These are phyloP conservation scores for Ecliptopera silaceata DNA, from an alignment of 2,888 invertebrate species.

Conservation along the genomic window DNA sequence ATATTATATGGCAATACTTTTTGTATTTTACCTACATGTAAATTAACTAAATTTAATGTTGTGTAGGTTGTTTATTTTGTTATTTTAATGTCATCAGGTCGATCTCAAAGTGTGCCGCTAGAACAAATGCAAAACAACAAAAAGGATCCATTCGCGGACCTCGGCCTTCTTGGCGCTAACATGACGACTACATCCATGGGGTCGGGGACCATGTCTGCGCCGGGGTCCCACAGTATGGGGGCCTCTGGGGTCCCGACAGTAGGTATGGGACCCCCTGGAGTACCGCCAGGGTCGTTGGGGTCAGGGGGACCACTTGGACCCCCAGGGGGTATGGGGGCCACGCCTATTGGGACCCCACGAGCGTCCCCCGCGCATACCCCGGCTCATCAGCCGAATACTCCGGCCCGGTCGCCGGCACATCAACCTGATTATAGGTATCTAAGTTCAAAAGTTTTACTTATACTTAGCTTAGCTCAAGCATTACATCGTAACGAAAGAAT, in stretches of 20 bases:
- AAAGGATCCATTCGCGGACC: conserved; percentile 89
- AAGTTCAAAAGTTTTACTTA: neutral
- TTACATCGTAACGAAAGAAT: too few relatives aligned
- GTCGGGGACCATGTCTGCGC: conserved; percentile 22
- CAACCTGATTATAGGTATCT: conserved; percentile 75
- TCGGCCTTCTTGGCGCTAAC: conserved; percentile 73
- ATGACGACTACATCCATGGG: conserved; percentile 29
- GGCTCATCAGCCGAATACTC: conserved; percentile 57
- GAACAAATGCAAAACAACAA: conserved; percentile 76
- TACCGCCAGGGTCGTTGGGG: conserved; percentile 24
- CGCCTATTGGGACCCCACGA: conserved; percentile 53
- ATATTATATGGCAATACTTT: too few relatives aligned
- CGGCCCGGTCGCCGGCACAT: conserved; percentile 68
- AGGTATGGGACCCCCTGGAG: neutral
- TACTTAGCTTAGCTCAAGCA: conserved; percentile 86
- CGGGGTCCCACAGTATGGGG: conserved; percentile 27
- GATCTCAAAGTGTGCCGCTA: conserved; percentile 64
- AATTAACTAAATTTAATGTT: too few relatives aligned
- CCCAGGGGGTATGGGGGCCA: conserved; percentile 37
- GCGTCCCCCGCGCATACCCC: conserved; percentile 69
- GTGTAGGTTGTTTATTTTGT: too few relatives aligned
- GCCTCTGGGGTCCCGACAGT: too few relatives aligned
- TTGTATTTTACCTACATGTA: too few relatives aligned
- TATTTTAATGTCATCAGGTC: conserved; percentile 41
- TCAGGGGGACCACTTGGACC: conserved; percentile 26